Percentiles rank a stretch among this genome's conserved stretches.
Conservation (phyloP, 2,113 vertebrate genomes). For the Gobiocypris rarus region DNA sequence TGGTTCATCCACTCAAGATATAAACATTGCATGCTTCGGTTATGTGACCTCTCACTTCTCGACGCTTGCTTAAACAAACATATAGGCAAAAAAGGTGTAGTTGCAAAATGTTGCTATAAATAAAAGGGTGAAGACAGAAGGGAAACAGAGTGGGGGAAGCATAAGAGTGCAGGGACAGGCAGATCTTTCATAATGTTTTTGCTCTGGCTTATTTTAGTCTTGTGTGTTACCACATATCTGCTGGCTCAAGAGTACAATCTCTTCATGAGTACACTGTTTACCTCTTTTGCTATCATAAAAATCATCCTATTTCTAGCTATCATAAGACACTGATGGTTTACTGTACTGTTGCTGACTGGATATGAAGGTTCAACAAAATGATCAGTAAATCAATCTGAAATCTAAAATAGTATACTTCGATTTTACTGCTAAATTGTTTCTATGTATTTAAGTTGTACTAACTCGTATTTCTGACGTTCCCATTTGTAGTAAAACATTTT, state of each 20-base stretch:
- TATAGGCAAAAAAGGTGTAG: slow-evolving; percentile 59
- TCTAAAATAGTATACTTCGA: background rate
- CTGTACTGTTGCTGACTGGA: background rate
- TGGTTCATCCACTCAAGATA: slow-evolving; percentile 38
- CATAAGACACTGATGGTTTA: background rate
- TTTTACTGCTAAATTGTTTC: too few species aligned
- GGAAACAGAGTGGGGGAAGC: background rate
- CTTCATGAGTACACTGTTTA: slow-evolving; percentile 21
- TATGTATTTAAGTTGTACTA: too few species aligned
- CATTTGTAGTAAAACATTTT: too few species aligned
- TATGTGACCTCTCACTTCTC: slow-evolving; percentile 29
- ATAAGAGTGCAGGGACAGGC: slow-evolving; percentile 17
- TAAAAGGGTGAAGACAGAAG: slow-evolving; percentile 54
- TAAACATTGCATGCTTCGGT: slow-evolving; percentile 46
- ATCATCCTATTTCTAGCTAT: slow-evolving; percentile 5
- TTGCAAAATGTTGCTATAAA: slow-evolving; percentile 68
- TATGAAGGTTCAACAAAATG: background rate
- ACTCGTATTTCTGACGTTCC: too few species aligned
- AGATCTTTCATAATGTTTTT: slow-evolving; percentile 42
- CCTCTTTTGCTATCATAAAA: slow-evolving; percentile 6
- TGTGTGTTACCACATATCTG: slow-evolving; percentile 29
- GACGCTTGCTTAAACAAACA: slow-evolving; percentile 42
- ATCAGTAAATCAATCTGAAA: background rate
- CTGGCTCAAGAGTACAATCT: slow-evolving; percentile 6
- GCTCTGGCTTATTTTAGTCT: slow-evolving; percentile 47